Evolutionary conservation across 1,140 invertebrate genomes (phyloP).

Genomic region (Diorhabda carinulata): DNA sequence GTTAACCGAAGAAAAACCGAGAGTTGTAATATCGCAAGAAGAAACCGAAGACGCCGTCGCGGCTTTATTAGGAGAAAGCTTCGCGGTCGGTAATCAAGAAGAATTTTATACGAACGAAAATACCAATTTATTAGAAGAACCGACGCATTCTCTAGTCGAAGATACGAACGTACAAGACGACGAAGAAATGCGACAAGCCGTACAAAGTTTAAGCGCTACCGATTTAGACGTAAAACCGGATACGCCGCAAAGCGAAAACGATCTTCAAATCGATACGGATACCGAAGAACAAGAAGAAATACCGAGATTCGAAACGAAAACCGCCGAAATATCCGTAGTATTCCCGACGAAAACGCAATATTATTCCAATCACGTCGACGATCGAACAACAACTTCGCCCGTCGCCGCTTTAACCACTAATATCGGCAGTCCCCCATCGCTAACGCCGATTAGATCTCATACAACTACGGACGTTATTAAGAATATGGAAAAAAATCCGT

Average conservation of each 20-base stretch:
- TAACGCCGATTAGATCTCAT: slow-evolving; percentile 41
- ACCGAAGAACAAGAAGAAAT: slow-evolving; percentile 62
- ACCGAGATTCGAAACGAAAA: slow-evolving; percentile 44
- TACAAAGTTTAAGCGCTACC: slow-evolving; percentile 68
- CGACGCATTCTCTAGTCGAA: slow-evolving; percentile 50
- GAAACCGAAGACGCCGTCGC: slow-evolving; percentile 90
- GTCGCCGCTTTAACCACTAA: slow-evolving; percentile 27
- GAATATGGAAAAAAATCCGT: slow-evolving; percentile 18
- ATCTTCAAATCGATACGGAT: slow-evolving; percentile 82
- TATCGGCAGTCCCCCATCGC: slow-evolving; percentile 42
- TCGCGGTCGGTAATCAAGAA: slow-evolving; percentile 55
- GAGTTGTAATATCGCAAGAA: slow-evolving; percentile 83
- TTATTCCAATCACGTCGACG: slow-evolving; percentile 27
- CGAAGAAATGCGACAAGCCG: slow-evolving; percentile 73
- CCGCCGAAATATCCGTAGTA: slow-evolving; percentile 50
- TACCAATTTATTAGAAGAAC: slow-evolving; percentile 39
- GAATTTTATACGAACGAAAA: slow-evolving; percentile 49
- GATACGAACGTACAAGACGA: slow-evolving; percentile 63
- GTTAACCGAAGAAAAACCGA: slow-evolving; percentile 63
- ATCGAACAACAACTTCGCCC: slow-evolving; percentile 19
- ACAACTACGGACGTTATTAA: slow-evolving; percentile 28
- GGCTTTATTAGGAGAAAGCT: slow-evolving; percentile 78
- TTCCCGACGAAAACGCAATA: slow-evolving; percentile 53
- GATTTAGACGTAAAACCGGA: slow-evolving; percentile 77
- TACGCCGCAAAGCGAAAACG: slow-evolving; percentile 77